Percentiles rank a stretch among this genome's conserved stretches.
Conservation (phyloP, 2,797 vertebrate species). For the Orientallactaga sibirica region DNA sequence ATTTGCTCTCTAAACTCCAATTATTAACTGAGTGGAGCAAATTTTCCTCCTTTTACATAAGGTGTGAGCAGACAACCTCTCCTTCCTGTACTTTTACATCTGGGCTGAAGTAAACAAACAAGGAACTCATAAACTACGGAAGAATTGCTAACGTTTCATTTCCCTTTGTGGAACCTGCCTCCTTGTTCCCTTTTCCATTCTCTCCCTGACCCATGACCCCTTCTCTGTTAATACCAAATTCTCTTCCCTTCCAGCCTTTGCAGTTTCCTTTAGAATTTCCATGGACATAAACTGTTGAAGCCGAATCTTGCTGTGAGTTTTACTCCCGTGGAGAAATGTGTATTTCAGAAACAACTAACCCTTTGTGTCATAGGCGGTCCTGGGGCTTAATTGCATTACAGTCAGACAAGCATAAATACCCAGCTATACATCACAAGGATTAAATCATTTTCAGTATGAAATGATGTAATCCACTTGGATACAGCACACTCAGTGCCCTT, state of each 20-base stretch:
- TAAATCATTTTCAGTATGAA: slow-evolving; percentile 58
- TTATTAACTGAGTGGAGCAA: background rate
- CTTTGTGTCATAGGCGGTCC: slow-evolving; percentile 38
- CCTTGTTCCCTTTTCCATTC: background rate
- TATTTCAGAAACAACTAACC: slow-evolving; percentile 43
- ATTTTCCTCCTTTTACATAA: slow-evolving; percentile 12
- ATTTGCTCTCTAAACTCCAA: background rate
- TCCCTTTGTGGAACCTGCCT: background rate
- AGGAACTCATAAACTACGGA: background rate
- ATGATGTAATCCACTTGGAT: slow-evolving; percentile 42
- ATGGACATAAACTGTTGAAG: slow-evolving; percentile 37
- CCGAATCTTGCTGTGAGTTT: slow-evolving; percentile 20
- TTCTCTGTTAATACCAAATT: slow-evolving; percentile 40
- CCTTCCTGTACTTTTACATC: background rate
- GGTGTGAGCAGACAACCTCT: background rate
- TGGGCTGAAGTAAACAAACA: background rate
- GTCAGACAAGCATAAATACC: slow-evolving; percentile 11
- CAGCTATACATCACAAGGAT: background rate
- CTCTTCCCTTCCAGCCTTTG: slow-evolving; percentile 28
- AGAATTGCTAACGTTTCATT: background rate
- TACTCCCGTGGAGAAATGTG: slow-evolving; percentile 26
- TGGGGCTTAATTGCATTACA: slow-evolving; percentile 42
- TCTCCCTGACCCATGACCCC: background rate
- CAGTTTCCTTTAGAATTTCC: slow-evolving; percentile 25
- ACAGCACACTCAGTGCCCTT: background rate